These are phyloP conservation scores for Cettia cetti DNA, from an alignment of 2,113 vertebrate species.

Conservation along the genomic window DNA sequence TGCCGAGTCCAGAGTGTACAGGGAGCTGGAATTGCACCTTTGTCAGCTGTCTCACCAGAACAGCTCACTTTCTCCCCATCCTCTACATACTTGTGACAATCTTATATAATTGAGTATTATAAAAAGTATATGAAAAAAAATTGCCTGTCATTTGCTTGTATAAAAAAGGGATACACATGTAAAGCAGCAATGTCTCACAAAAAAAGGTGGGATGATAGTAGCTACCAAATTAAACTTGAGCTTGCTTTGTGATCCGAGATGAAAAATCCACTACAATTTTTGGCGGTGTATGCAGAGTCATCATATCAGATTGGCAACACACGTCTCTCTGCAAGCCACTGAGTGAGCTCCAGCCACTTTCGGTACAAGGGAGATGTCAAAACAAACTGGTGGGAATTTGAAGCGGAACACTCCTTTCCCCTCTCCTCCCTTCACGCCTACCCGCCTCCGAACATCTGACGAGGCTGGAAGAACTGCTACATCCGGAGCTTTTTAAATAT, in stretches of 20 bases:
- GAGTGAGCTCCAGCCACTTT: constrained; percentile 68
- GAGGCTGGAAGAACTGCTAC: constrained; percentile 64
- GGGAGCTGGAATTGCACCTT: constrained; percentile 3
- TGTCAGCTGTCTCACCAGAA: constrained; percentile 43
- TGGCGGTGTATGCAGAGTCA: constrained; percentile 67
- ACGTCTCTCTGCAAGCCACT: constrained; percentile 26
- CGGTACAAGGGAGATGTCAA: constrained; percentile 69
- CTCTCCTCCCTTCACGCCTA: constrained; percentile 63
- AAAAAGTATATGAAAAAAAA: constrained; percentile 16
- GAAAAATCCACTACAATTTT: constrained; percentile 66
- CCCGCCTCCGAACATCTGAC: constrained; percentile 62
- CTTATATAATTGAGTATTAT: constrained; percentile 40
- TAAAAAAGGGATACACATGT: constrained; percentile 38
- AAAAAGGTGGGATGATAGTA: constrained; percentile 59
- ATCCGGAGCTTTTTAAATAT: constrained; percentile 67
- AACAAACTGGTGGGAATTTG: constrained; percentile 60
- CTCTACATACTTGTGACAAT: background rate
- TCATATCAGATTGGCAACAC: constrained; percentile 65
- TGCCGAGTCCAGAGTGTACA: background rate
- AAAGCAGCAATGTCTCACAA: constrained; percentile 62
- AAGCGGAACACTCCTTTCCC: constrained; percentile 61
- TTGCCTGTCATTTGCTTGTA: constrained; percentile 13
- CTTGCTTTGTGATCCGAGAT: constrained; percentile 61
- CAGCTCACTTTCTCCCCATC: constrained; percentile 2
- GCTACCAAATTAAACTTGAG: constrained; percentile 72